phyloP scores from a whole-genome alignment of 1,140 invertebrate species.

The Hycleus cichorii region DNA sequence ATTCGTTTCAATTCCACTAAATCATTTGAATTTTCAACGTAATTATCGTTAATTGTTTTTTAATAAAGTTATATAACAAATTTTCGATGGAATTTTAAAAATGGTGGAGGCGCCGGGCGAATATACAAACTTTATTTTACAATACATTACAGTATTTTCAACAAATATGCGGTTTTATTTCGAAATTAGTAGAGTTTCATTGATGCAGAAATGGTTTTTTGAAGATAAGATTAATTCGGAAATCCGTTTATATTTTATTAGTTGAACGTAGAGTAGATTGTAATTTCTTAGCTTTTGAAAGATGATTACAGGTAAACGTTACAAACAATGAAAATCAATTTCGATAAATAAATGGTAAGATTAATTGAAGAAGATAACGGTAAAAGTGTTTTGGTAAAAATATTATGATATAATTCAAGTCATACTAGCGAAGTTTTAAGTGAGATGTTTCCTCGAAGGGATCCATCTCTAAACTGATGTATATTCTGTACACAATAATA shows the following conservation, averaged over 20 bases:
- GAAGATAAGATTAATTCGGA: too few species aligned
- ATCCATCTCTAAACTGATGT: slow-evolving; percentile 11
- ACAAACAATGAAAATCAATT: slow-evolving; percentile 12
- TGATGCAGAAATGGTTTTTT: too few species aligned
- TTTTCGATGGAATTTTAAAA: too few species aligned
- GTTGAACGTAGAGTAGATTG: not conserved
- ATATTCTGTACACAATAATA: slow-evolving; percentile 21
- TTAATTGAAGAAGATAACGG: slow-evolving; percentile 16
- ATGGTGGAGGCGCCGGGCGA: slow-evolving; percentile 2
- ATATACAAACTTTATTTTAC: not conserved
- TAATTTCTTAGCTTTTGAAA: not conserved
- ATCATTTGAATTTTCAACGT: too few species aligned
- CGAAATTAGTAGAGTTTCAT: too few species aligned
- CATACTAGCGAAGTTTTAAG: slow-evolving; percentile 7
- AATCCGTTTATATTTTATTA: too few species aligned
- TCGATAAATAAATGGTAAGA: slow-evolving; percentile 16
- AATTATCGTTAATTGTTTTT: too few species aligned
- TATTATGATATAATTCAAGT: slow-evolving; percentile 19
- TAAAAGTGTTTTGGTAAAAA: slow-evolving; percentile 9
- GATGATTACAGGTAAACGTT: not conserved
- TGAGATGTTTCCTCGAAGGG: slow-evolving; percentile 12
- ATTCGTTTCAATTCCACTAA: too few species aligned
- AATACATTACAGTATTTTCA: too few species aligned
- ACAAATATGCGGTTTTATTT: too few species aligned
- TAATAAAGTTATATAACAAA: too few species aligned